Evolutionary conservation across 64 coral and sea anemone species (phyloP).

Genomic region (Pocillopora verrucosa): DNA sequence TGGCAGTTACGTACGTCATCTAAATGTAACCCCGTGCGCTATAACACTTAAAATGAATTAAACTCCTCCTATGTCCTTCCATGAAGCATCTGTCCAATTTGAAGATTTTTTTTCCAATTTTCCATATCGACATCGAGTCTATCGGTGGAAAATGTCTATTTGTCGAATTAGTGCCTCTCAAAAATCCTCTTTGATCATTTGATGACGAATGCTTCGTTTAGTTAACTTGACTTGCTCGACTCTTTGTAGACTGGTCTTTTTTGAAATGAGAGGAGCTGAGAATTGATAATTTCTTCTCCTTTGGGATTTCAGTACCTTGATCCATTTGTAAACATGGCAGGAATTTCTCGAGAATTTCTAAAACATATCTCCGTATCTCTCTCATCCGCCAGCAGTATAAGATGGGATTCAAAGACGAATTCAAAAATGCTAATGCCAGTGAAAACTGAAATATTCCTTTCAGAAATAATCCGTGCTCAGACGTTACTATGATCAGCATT

Average conservation of each 20-base stretch:
- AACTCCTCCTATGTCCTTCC: too few species aligned
- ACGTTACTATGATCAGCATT: neutral
- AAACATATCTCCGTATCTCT: slow-evolving; percentile 13
- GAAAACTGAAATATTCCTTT: neutral
- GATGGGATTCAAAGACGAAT: slow-evolving; percentile 21
- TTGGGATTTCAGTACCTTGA: neutral
- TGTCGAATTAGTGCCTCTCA: too few species aligned
- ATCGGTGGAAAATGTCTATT: too few species aligned
- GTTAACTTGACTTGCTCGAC: too few species aligned
- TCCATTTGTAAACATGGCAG: neutral
- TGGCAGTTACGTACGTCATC: too few species aligned
- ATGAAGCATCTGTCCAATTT: too few species aligned
- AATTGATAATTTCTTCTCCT: neutral
- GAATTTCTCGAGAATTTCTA: neutral
- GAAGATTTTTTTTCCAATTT: too few species aligned
- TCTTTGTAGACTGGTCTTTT: neutral
- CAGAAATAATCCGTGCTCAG: neutral
- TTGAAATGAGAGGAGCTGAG: neutral
- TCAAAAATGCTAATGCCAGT: neutral
- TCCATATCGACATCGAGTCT: too few species aligned
- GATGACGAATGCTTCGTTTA: too few species aligned
- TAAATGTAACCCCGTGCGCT: too few species aligned
- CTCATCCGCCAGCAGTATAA: slow-evolving; percentile 40
- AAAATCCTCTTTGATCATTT: too few species aligned
- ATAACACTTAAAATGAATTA: too few species aligned